Evolutionary conservation across 2,888 invertebrate genomes (phyloP).

Genomic region (Drosophila macrospina): DNA sequence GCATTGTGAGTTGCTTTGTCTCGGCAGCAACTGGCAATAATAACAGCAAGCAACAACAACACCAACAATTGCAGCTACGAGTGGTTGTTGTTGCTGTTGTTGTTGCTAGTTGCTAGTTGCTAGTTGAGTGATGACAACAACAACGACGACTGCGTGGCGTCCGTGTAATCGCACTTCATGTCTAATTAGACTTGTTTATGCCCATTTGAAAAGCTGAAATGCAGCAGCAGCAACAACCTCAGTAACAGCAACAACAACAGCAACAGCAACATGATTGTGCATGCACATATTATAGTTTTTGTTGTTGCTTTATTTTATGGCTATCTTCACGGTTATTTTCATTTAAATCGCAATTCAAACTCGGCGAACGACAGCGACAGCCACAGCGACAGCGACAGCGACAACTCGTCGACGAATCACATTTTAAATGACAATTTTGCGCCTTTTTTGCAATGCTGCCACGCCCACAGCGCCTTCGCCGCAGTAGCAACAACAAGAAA

Average conservation of each 20-base stretch:
- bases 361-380: conserved; percentile 30
- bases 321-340: conserved; percentile 81
- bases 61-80: conserved; percentile 6
- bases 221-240: conserved; percentile 46
- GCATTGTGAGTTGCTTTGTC: conserved; percentile 31
- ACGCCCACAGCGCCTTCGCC: conserved; percentile 16
- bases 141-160: conserved; percentile 66
- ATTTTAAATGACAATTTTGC: conserved; percentile 81
- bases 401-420: conserved; percentile 43
- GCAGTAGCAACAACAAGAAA: conserved; percentile 19
- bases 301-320: conserved; percentile 57
- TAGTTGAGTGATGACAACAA: conserved; percentile 54
- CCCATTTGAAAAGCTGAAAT: conserved; percentile 74
- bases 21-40: conserved; percentile 35
- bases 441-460: conserved; percentile 58
- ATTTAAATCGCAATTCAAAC: conserved; percentile 76
- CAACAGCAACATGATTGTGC: conserved; percentile 39
- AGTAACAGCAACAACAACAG: conserved; percentile 38
- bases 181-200: conserved; percentile 83
- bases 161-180: conserved; percentile 81
- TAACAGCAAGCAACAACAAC: conserved; percentile 17
- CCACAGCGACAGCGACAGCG: not conserved
- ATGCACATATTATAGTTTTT: conserved; percentile 45
- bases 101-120: conserved; percentile 58
- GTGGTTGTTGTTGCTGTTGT: conserved; percentile 47